Evolutionary conservation across 2,797 vertebrate species (phyloP), one percentile per base, ranked within the genome.

Genomic region (Ctenopoma multispine): DNA sequence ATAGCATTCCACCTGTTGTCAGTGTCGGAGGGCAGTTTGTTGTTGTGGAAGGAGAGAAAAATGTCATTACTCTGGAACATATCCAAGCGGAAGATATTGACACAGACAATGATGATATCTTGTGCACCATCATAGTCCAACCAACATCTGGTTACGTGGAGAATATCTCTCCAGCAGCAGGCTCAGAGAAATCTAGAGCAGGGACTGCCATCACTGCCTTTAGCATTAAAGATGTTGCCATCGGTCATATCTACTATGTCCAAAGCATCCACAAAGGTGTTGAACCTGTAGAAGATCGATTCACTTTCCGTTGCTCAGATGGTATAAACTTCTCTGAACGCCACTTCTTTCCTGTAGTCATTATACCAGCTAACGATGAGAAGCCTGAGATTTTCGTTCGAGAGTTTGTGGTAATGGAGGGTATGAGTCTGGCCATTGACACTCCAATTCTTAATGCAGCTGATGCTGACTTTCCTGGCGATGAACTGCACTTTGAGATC

Each of bases 241-340:
- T 90, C 6, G 90, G 91, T 12, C 93, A 95, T 40, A 92, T 97
- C 63, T 92, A 91, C 84, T 97, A 96, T 15, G 95, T 97, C 13
- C 96, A 98, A 90, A 98, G 96, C 66, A 96, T 98, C 76, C 96
- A 97, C 85, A 96, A 95, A 81, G 94, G 94, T 0, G 81, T 96
- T 56, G 96, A 97, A 80, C 95, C 96, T 17, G 85, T 93, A 21
- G 94, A 96, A 77, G 96, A 97, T 83, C 92, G 93, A 63, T 95
- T 96, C 47, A 94, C 93, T 21, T 96, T 98, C 78, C 94, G 93
- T 51, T 97, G 96, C 59, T 97, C 96, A 18, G 96, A 97, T 75
- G 95, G 96, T 21, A 89, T 97, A 70, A 96, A 95, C 72, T 93
- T 96, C 86, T 97, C 96, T 5, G 95, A 95, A 47, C 89, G 87